A percentile compares a stretch with the other conserved stretches of the same genome.
Conservation (phyloP, 2,797 vertebrate species). For the Acrocephalus scirpaceus region DNA sequence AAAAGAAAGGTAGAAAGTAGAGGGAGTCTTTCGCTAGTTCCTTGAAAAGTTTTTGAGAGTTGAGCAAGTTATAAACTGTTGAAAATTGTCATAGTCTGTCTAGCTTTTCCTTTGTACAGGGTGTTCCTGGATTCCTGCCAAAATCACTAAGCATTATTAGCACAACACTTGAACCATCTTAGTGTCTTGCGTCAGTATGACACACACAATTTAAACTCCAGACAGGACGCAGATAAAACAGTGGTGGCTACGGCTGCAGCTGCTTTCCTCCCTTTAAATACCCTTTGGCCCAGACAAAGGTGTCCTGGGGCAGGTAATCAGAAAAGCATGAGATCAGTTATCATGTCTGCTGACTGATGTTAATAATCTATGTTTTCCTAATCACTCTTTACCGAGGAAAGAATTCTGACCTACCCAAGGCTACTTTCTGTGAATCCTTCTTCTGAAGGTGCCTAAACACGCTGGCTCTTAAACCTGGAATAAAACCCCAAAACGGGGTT, state of each 20-base stretch:
- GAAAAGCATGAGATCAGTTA: slow-evolving; percentile 54
- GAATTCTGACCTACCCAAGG: slow-evolving; percentile 21
- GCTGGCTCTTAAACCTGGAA: neutral
- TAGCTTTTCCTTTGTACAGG: slow-evolving; percentile 47
- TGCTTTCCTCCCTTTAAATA: slow-evolving; percentile 49
- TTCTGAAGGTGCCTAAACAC: neutral
- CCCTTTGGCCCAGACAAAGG: slow-evolving; percentile 65
- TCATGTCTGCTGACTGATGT: slow-evolving; percentile 52
- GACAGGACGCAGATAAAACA: slow-evolving; percentile 53
- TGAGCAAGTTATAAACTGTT: neutral
- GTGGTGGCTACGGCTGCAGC: slow-evolving; percentile 48
- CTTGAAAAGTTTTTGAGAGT: neutral
- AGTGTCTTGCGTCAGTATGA: slow-evolving; percentile 66
- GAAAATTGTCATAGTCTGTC: slow-evolving; percentile 45
- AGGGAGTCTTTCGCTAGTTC: neutral
- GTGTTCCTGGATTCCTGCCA: slow-evolving; percentile 63
- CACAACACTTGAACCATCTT: slow-evolving; percentile 62
- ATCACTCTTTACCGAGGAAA: neutral
- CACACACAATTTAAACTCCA: slow-evolving; percentile 61
- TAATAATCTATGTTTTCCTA: slow-evolving; percentile 57
- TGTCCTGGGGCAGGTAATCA: slow-evolving; percentile 68
- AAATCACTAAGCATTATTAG: slow-evolving; percentile 59
- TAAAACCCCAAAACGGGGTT: neutral
- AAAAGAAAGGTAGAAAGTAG: neutral
- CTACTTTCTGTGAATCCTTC: neutral